Conservation (phyloP, 1,140 invertebrate species). For the Tetramorium alpestre region DNA sequence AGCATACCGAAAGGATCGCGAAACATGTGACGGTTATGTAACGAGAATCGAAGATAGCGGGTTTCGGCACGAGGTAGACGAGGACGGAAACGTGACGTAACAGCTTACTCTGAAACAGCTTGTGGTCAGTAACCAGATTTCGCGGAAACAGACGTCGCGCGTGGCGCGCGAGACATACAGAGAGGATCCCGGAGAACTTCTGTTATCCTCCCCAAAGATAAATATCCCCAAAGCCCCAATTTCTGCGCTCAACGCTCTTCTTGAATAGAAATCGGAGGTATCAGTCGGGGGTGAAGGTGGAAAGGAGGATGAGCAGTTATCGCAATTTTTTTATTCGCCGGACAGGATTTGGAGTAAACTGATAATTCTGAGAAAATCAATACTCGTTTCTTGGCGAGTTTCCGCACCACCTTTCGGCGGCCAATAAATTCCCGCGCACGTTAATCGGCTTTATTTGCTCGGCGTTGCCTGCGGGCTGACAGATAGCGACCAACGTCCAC, state of each 20-base stretch:
- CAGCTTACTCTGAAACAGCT: constrained; percentile 62
- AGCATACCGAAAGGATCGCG: background rate
- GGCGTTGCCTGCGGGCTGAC: constrained; percentile 62
- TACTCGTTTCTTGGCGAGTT: constrained; percentile 1
- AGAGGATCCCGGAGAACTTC: too few relatives aligned
- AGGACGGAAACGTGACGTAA: constrained; percentile 54
- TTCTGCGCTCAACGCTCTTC: background rate
- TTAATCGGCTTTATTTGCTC: constrained; percentile 62
- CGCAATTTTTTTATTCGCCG: background rate
- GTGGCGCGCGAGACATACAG: background rate
- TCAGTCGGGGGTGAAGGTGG: background rate
- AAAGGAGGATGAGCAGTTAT: background rate
- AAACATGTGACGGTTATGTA: constrained; percentile 35
- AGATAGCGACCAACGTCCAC: constrained; percentile 59
- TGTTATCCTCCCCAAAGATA: background rate
- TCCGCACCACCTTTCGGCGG: background rate
- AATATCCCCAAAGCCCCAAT: background rate
- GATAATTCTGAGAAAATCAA: constrained; percentile 40
- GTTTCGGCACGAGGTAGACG: constrained; percentile 50
- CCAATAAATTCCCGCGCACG: constrained; percentile 51
- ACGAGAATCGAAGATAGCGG: constrained; percentile 59
- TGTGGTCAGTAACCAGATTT: constrained; percentile 65
- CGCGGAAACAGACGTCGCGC: constrained; percentile 4
- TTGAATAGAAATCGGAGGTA: background rate
- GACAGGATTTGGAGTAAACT: background rate